phyloP scores from a whole-genome alignment of 2,888 invertebrate genomes.

The Eupithecia tripunctaria region DNA sequence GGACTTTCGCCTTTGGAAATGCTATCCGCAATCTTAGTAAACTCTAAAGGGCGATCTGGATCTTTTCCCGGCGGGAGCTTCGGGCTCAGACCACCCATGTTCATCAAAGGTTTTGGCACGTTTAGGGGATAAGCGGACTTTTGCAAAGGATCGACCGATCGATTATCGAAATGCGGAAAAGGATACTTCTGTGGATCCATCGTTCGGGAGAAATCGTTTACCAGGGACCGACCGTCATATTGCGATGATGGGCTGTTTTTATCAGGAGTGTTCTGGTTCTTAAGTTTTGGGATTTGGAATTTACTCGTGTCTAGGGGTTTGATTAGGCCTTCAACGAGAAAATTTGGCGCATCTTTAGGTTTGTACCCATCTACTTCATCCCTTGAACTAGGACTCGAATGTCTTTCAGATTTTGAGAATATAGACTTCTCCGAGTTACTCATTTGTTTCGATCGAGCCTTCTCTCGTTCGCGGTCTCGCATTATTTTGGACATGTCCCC shows the following conservation, averaged over 20 bases:
- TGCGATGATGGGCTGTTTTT: slow-evolving; percentile 74
- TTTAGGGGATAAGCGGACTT: slow-evolving; percentile 77
- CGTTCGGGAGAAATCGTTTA: slow-evolving; percentile 75
- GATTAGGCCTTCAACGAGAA: slow-evolving; percentile 89
- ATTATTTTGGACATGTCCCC: slow-evolving; percentile 84
- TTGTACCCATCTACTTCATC: slow-evolving; percentile 88
- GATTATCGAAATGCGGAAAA: slow-evolving; percentile 75
- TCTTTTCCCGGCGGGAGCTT: slow-evolving; percentile 67
- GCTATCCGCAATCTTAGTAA: slow-evolving; percentile 73
- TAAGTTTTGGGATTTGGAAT: slow-evolving; percentile 94
- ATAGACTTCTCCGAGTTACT: slow-evolving; percentile 86
- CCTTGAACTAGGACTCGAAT: slow-evolving; percentile 87
- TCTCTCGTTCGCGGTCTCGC: slow-evolving; percentile 85
- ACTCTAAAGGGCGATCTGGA: slow-evolving; percentile 69
- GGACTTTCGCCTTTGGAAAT: slow-evolving; percentile 70
- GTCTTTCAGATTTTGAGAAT: slow-evolving; percentile 86
- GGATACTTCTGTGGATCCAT: slow-evolving; percentile 77
- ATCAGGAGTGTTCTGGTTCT: slow-evolving; percentile 79
- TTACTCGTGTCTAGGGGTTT: slow-evolving; percentile 91
- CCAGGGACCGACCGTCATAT: slow-evolving; percentile 75
- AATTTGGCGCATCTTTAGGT: slow-evolving; percentile 85
- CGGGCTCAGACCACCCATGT: slow-evolving; percentile 76
- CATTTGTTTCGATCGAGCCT: slow-evolving; percentile 85
- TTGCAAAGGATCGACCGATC: slow-evolving; percentile 69
- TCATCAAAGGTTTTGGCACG: slow-evolving; percentile 77